Percentiles rank a stretch among this genome's conserved stretches.
Evolutionary conservation across 2,797 vertebrate species (phyloP).

Genomic region (Tachyglossus aculeatus): DNA sequence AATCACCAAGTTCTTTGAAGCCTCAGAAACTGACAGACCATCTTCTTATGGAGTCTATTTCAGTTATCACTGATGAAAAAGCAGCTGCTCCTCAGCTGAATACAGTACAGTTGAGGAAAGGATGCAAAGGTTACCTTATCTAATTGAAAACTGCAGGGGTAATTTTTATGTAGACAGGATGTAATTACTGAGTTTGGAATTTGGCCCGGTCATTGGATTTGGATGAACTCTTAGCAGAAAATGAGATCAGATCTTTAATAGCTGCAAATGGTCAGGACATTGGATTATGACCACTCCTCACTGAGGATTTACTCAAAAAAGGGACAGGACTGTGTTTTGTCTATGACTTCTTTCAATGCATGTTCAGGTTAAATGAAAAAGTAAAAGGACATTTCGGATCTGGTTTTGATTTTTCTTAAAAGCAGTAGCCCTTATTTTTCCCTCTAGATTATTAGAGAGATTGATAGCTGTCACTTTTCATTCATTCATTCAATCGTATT

Average conservation of each 20-base stretch:
- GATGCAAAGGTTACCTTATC: not conserved
- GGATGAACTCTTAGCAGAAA: too few species aligned
- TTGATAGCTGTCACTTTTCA: too few species aligned
- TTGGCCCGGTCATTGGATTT: not conserved
- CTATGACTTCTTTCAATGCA: too few species aligned
- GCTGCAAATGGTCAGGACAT: not conserved
- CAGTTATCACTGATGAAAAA: not conserved
- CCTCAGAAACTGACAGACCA: too few species aligned
- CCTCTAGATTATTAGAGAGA: too few species aligned
- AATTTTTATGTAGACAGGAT: not conserved
- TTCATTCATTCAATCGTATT: too few species aligned
- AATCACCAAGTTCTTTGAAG: too few species aligned
- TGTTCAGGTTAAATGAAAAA: too few species aligned
- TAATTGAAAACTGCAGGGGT: not conserved
- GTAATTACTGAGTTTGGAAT: not conserved
- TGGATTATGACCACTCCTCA: not conserved
- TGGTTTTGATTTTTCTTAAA: too few species aligned
- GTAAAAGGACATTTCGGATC: too few species aligned
- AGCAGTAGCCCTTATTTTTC: too few species aligned
- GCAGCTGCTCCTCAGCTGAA: not conserved
- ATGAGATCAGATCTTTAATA: not conserved
- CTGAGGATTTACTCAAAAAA: not conserved
- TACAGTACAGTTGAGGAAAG: not conserved
- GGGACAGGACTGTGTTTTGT: too few species aligned
- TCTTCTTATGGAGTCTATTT: not conserved